These are phyloP conservation scores for Poecilia velifera DNA, from an alignment of 2,797 vertebrate species.

Conservation along the genomic window DNA sequence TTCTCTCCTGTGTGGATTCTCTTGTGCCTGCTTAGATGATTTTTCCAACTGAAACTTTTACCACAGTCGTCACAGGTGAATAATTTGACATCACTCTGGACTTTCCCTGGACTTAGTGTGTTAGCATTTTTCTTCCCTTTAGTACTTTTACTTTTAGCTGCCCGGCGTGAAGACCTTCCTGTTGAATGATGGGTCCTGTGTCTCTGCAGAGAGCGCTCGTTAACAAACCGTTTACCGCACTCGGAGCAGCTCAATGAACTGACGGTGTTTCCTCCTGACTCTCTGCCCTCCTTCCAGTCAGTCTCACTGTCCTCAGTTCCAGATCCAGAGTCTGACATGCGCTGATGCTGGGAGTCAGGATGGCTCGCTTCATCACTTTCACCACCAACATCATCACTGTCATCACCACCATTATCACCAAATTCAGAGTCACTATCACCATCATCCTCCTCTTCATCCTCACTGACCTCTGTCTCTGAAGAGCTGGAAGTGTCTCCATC, in stretches of 20 bases:
- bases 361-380: background rate
- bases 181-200: background rate
- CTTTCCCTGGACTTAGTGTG: background rate
- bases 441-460: background rate
- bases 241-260: background rate
- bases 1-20: constrained; percentile 5
- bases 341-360: background rate
- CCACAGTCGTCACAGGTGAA: constrained; percentile 9
- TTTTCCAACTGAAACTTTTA: constrained; percentile 9
- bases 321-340: background rate
- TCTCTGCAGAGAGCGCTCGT: background rate
- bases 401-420: background rate
- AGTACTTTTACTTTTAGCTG: background rate
- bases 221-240: background rate
- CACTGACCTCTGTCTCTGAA: background rate
- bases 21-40: background rate
- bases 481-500: background rate
- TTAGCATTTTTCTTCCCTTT: background rate
- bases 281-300: background rate
- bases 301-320: background rate
- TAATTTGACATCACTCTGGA: background rate
- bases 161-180: background rate
- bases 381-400: background rate
- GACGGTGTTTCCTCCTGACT: background rate
- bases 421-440: background rate